phyloP scores from a whole-genome alignment of 2,888 invertebrate genomes.

The Noctua fimbriata region DNA sequence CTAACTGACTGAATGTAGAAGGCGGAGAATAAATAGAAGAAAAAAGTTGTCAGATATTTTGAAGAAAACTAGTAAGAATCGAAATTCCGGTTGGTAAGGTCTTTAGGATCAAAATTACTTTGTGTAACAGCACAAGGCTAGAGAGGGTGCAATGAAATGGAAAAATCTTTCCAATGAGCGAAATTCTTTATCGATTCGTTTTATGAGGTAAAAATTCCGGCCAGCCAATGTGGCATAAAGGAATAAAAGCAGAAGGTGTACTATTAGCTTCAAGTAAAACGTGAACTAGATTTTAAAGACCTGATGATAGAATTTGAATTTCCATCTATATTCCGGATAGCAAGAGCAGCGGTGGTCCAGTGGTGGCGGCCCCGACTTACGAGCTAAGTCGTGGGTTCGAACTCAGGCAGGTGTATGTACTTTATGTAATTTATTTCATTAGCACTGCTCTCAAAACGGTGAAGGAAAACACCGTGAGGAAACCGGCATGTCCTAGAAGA shows the following conservation, averaged over 20 bases:
- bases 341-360: too few species aligned
- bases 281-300: not conserved
- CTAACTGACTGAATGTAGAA: not conserved
- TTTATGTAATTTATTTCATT: too few species aligned
- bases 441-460: too few species aligned
- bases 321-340: not conserved
- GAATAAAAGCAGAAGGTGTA: not conserved
- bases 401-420: too few species aligned
- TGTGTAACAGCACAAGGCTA: not conserved
- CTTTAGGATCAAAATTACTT: not conserved
- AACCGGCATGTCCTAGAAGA: too few species aligned
- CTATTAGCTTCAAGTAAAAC: not conserved
- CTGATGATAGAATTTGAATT: constrained; percentile 1
- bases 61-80: not conserved
- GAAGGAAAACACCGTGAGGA: too few species aligned
- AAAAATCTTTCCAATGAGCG: not conserved
- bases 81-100: not conserved
- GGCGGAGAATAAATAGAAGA: not conserved
- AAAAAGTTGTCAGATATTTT: not conserved
- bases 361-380: too few species aligned
- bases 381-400: too few species aligned
- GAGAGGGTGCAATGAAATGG: not conserved
- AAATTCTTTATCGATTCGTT: not conserved
- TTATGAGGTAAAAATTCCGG: not conserved
- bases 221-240: not conserved